Percentiles rank a stretch among this genome's conserved stretches.
phyloP scores from a whole-genome alignment of 2,888 invertebrate genomes.

The Bibio marci region DNA sequence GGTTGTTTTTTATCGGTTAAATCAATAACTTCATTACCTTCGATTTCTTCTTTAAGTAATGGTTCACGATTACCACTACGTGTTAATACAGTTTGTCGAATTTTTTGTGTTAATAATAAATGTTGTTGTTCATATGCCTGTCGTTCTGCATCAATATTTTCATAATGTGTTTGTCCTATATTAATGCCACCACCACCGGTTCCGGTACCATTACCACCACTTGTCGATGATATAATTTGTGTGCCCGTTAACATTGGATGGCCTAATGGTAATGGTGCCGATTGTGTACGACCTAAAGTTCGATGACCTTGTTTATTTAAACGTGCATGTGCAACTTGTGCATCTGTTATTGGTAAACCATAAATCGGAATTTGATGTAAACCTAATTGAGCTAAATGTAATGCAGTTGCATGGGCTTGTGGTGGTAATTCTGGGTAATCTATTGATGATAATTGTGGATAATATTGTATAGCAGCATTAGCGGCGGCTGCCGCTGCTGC shows the following conservation, averaged over 20 bases:
- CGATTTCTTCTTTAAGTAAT: slow-evolving; percentile 40
- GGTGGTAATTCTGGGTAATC: slow-evolving; percentile 13
- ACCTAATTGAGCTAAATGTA: slow-evolving; percentile 8
- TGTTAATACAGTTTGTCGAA: slow-evolving; percentile 72
- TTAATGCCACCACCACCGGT: slow-evolving; percentile 13
- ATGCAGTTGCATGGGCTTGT: slow-evolving; percentile 8
- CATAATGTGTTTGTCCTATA: slow-evolving; percentile 28
- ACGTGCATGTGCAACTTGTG: slow-evolving; percentile 46
- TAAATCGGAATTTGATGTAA: slow-evolving; percentile 19
- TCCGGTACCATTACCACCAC: too few relatives aligned
- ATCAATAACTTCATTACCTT: slow-evolving; percentile 49
- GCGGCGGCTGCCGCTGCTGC: slow-evolving; percentile 17
- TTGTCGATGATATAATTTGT: slow-evolving; percentile 16
- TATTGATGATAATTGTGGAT: slow-evolving; percentile 21
- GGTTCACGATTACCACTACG: slow-evolving; percentile 45
- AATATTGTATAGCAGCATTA: slow-evolving; percentile 20
- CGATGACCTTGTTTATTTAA: slow-evolving; percentile 56
- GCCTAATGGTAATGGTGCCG: slow-evolving; percentile 78
- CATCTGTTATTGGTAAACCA: slow-evolving; percentile 40
- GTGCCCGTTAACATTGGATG: slow-evolving; percentile 59
- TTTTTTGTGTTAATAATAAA: slow-evolving; percentile 61
- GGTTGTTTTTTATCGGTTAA: slow-evolving; percentile 48
- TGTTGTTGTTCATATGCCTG: slow-evolving; percentile 40
- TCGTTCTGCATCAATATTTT: slow-evolving; percentile 32
- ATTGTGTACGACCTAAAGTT: slow-evolving; percentile 84